These are phyloP conservation scores for Streptopelia turtur DNA, from an alignment of 2,797 vertebrate genomes.

Conservation along the genomic window DNA sequence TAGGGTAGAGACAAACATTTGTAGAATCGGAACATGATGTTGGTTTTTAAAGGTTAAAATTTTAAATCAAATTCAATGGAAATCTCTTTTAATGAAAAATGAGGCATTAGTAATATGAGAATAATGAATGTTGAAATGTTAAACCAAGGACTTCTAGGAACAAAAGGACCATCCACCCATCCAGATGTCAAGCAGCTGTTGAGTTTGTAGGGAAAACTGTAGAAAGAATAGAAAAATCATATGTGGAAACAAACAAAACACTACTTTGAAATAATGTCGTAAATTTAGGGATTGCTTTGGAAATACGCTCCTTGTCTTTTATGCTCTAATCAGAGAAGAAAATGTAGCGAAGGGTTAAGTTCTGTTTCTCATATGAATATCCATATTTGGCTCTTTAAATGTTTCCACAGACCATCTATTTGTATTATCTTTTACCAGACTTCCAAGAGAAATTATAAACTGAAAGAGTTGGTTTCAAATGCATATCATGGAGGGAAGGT, in stretches of 20 bases:
- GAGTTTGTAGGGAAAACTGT: not conserved
- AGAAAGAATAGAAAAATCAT: not conserved
- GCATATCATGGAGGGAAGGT: not conserved
- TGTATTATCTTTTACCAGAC: not conserved
- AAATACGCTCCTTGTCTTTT: not conserved
- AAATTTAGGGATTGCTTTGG: not conserved
- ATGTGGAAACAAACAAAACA: not conserved
- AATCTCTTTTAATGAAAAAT: not conserved
- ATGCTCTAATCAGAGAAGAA: not conserved
- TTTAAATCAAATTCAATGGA: not conserved
- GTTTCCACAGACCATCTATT: not conserved
- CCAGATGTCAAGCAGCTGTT: not conserved
- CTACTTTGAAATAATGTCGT: not conserved
- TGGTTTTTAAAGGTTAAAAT: slow-evolving; percentile 44
- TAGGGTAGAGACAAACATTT: not conserved
- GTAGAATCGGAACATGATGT: not conserved
- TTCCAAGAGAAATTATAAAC: not conserved
- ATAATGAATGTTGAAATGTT: not conserved
- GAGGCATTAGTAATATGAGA: not conserved
- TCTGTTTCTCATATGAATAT: not conserved
- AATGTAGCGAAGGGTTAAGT: not conserved
- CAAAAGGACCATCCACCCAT: not conserved
- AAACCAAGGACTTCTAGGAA: not conserved
- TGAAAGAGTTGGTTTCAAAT: slow-evolving; percentile 18
- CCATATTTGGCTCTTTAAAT: not conserved